Conservation (phyloP, 2,888 invertebrate species). For the Heteropelma amictum region DNA sequence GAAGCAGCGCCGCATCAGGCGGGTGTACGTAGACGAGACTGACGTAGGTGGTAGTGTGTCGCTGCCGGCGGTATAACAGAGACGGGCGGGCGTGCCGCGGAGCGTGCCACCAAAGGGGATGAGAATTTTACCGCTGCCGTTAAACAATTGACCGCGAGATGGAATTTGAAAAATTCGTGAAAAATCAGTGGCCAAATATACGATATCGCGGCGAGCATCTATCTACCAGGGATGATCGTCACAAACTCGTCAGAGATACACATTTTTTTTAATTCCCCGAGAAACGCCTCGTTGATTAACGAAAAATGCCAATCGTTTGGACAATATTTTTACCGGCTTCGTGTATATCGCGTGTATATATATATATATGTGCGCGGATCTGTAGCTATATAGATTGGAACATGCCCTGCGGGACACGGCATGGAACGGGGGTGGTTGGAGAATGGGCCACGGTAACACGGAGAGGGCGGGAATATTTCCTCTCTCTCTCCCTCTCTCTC, state of each 20-base stretch:
- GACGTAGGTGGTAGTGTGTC: constrained; percentile 67
- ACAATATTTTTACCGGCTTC: constrained; percentile 63
- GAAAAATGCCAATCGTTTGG: constrained; percentile 55
- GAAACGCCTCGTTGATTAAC: background rate
- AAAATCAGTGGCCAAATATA: constrained; percentile 49
- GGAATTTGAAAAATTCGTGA: constrained; percentile 57
- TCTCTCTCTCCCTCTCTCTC: constrained; percentile 50
- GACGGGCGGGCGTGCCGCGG: constrained; percentile 78
- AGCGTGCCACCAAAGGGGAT: constrained; percentile 78
- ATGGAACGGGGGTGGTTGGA: constrained; percentile 75
- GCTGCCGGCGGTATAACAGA: constrained; percentile 77
- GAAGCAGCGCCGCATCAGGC: constrained; percentile 39
- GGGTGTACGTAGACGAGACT: background rate
- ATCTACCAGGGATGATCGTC: background rate
- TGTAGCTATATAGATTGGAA: constrained; percentile 65
- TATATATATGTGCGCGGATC: background rate
- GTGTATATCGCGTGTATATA: constrained; percentile 2
- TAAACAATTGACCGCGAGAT: constrained; percentile 70
- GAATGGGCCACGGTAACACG: constrained; percentile 77
- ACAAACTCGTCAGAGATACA: constrained; percentile 62
- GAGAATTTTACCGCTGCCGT: constrained; percentile 71
- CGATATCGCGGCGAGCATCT: constrained; percentile 8
- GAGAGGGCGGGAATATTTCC: constrained; percentile 74
- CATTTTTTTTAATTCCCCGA: constrained; percentile 12
- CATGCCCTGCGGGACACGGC: constrained; percentile 77